phyloP scores from a whole-genome alignment of 2,888 invertebrate genomes.

The Andrena chrysosceles region DNA sequence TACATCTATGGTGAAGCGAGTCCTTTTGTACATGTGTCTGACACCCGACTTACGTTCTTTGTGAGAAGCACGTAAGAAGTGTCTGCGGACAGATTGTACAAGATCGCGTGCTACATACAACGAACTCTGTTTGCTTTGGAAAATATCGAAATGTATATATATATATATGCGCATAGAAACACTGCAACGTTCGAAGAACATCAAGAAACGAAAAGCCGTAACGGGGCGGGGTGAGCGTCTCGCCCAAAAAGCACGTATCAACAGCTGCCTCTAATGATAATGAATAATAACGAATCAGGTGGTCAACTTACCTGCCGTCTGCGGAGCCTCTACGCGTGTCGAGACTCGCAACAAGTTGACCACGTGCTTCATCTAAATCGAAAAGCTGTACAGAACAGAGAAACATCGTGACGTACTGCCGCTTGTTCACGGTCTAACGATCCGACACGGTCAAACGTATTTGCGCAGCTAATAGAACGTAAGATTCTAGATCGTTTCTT shows the following conservation, averaged over 20 bases:
- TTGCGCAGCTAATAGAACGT: constrained; percentile 56
- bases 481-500: constrained; percentile 51
- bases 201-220: constrained; percentile 69
- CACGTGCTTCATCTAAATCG: constrained; percentile 59
- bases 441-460: constrained; percentile 45
- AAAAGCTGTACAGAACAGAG: constrained; percentile 65
- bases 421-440: constrained; percentile 59
- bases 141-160: constrained; percentile 39
- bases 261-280: constrained; percentile 67
- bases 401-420: constrained; percentile 53
- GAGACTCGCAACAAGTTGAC: constrained; percentile 58
- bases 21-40: constrained; percentile 29
- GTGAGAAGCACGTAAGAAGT: constrained; percentile 37
- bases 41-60: constrained; percentile 19
- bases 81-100: constrained; percentile 42
- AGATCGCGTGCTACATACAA: constrained; percentile 53
- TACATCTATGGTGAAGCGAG: constrained; percentile 39
- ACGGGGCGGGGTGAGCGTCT: constrained; percentile 54
- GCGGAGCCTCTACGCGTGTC: constrained; percentile 20
- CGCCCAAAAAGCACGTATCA: constrained; percentile 71
- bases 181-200: constrained; percentile 68
- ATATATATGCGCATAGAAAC: constrained; percentile 61
- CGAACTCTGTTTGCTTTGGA: constrained; percentile 34
- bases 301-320: constrained; percentile 69
- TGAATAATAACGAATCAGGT: constrained; percentile 55